phyloP scores from a whole-genome alignment of 2,113 vertebrate genomes.

The Cynocephalus volans region DNA sequence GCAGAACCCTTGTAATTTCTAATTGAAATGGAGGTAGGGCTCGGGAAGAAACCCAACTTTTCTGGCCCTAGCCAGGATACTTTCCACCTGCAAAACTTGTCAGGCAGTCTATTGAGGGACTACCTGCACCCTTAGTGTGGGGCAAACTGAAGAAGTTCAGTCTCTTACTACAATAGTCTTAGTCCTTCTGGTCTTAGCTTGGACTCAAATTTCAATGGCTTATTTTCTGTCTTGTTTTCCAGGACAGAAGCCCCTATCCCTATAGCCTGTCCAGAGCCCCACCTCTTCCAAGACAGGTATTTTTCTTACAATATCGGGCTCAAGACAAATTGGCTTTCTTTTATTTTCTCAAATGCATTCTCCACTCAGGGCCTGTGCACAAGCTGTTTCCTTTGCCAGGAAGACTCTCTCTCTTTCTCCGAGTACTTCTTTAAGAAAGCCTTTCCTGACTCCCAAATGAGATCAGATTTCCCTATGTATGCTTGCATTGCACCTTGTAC shows the following conservation, averaged over 20 bases:
- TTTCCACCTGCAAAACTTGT: background rate
- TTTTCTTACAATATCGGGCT: constrained; percentile 14
- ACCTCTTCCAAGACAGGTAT: background rate
- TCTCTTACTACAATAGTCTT: background rate
- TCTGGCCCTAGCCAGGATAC: background rate
- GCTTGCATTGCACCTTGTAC: background rate
- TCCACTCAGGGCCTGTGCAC: background rate
- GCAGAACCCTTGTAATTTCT: background rate
- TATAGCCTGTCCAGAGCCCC: background rate
- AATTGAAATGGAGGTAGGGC: background rate
- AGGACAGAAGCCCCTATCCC: background rate
- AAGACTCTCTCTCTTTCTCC: background rate
- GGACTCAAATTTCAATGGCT: background rate
- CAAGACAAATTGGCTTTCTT: background rate
- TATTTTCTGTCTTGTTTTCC: background rate
- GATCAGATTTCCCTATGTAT: background rate
- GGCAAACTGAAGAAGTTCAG: background rate
- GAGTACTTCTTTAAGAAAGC: constrained; percentile 7
- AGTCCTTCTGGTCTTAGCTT: background rate
- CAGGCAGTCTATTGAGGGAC: background rate
- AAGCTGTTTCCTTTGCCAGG: background rate
- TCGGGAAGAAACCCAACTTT: background rate
- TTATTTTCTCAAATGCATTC: constrained; percentile 36
- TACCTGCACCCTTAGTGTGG: background rate
- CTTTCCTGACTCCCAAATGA: background rate